Base-by-base conservation (phyloP, 2,888 invertebrate genomes). In the Ferdinandea cuprea region DNA sequence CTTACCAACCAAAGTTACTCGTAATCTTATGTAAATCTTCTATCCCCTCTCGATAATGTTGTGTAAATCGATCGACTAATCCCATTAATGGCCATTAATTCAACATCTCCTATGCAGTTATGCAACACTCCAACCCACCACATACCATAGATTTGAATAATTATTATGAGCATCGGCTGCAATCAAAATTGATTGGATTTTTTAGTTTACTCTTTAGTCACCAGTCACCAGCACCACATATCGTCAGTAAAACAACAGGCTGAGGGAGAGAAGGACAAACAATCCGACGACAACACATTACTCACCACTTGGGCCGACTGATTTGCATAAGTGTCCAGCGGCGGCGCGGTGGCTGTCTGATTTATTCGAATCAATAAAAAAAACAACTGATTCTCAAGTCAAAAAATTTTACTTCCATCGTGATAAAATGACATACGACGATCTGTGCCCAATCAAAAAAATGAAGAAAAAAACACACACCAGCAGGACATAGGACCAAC, bases 121-220 rank as follows among this genome's bases (percentile, higher is more conserved):
- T 54, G 30, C 42, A 54, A 54, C 30, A 66, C 50, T 17, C 30
- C 19, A 30, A 17, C 15, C 13, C 21, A 52, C 42, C 13, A 19
- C 9, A 30, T 42, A 5, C 13, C 9, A 15, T n/a, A 5, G 32
- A 48, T 69, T 56, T 17, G 28, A 69, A 58, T 69, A 58, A 58
- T 69, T 46, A 58, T 69, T 35, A 69, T 17, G 35, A 48, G 50
- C 40, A 30, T 42, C 17, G 50, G 50, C 21, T 52, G 50, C 44
- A 40, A 61, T 72, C 61, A 72, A 72, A 72, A 61, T 72, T 72
- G 50, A 72, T 72, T 72, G 52, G 59, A 59, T 61, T 52, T 61
- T 56, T 7, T 1, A 32, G 21, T 35, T 58, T 25, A 37, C 28
- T 25, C 28, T 3, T 25, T n/a, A 3, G 32, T 32, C 3, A 25